Evolutionary conservation across 2,113 vertebrate species (phyloP), one percentile per base, ranked within the genome.

Genomic region (Heterotilapia buettikoferi): DNA sequence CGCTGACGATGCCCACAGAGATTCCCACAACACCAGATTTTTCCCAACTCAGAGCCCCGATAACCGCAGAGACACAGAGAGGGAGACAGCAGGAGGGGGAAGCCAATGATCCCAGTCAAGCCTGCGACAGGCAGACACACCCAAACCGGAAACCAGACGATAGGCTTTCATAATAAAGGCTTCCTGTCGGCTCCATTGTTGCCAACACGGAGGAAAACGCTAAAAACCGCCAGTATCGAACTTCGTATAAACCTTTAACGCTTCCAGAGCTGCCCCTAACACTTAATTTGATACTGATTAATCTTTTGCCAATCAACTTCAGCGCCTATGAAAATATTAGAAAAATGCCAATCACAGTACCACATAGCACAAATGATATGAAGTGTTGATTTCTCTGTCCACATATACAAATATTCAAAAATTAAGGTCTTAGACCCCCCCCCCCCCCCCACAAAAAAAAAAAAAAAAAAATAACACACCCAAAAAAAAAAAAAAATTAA

Each of bases 161-260:
- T 6, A 1, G 3, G 63, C 73, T 84, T 93, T 91, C 93, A 94
- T 45, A 91, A 71, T 92, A 94, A 93, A 82, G 14, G 66, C 29
- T n/a, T 71, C 3, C 4, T 24, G 1, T 19, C 33, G 12, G 40
- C 33, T 3, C 45, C 4, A 6, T 26, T 5, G 9, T 11, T 6
- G 26, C 14, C 26, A 56, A 56, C 43, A 33, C 2, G 19, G 26
- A n/a, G 21, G 38, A 40, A 11, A 57, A 18, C 13, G 21, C 52
- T 16, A 45, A 0, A n/a, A 43, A 9, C 14, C 6, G 8, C 45
- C 0, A 8, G 16, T 31, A 8, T 6, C 10, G 6, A 50, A 31
- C 16, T 50, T 31, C 43, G 10, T 19, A 50, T 18, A 19, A 31
- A 19, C 24, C 14, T 71, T 43, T 73, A 26, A 73, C 19, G 40